Base-by-base conservation (phyloP, 1,140 invertebrate species). In the Anadara kagoshimensis region DNA sequence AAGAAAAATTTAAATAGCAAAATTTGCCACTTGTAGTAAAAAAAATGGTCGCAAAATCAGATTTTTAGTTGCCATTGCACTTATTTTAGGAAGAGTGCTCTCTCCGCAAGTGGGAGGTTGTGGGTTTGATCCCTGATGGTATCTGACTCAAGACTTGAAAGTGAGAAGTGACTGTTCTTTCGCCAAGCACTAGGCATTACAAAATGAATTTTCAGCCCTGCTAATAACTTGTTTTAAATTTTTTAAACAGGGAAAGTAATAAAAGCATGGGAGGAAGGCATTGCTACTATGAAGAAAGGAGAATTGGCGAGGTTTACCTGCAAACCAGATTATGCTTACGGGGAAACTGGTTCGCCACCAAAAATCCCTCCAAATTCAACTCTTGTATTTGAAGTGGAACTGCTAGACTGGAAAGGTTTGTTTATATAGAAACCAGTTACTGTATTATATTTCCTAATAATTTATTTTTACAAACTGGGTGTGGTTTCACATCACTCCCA, bases 221-320 rank as follows among this genome's bases (percentile, higher is more conserved):
- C n/a, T n/a, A n/a, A n/a, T n/a, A n/a, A n/a, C n/a, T 58, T 44
- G 36, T 58, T 69, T 56, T 65, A 53, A 20, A 20, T 58, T 61
- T 45, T 64, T 51, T 43, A 69, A 80, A 43, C 67, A 94, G 94
- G 92, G 3, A 88, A 88, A 79, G 96, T 98, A 0, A 98, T 99
- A 70, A 96, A 96, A 91, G 97, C 93, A 90, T 99, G 97, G 95
- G 97, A 99, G 85, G 92, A 96, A 76, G 97, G 96, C 62, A 93
- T 99, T 8, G 93, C 94, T 0, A 95, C 94, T 0, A 99, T 99
- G 98, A 96, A 95, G 89, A 94, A 94, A 81, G 95, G 96, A 0
- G 97, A 99, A 90, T 88, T 94, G 43, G 93, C 94, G 51, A 90
- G 93, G 43, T 88, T 99, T n/a, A 96, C 93, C 1, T 98, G 96